These are phyloP conservation scores for Ylistrum balloti DNA, from an alignment of 1,140 invertebrate species.

Conservation along the genomic window DNA sequence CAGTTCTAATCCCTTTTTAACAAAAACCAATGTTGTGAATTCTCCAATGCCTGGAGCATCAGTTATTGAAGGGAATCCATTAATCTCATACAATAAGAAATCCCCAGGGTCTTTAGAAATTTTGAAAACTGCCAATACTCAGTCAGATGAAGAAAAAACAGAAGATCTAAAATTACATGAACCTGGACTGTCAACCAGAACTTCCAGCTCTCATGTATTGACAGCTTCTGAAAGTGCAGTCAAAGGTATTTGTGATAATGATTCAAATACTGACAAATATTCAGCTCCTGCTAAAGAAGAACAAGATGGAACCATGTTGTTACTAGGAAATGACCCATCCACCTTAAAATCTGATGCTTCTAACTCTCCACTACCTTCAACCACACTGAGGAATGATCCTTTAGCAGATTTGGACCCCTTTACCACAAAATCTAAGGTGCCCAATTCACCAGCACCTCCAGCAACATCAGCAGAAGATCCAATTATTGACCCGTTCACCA, in stretches of 20 bases:
- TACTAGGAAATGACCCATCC: constrained; percentile 41
- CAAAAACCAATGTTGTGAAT: background rate
- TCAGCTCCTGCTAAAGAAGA: background rate
- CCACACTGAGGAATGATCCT: background rate
- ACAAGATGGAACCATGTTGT: background rate
- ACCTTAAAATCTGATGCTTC: constrained; percentile 36
- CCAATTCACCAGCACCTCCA: background rate
- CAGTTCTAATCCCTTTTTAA: background rate
- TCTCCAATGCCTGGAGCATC: background rate
- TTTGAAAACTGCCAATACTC: background rate
- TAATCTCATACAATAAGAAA: background rate
- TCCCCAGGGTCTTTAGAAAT: background rate
- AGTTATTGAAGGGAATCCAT: background rate
- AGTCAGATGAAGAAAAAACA: background rate
- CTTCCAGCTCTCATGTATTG: background rate
- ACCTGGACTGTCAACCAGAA: background rate
- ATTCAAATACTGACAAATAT: background rate
- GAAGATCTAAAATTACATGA: background rate
- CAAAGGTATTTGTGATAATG: background rate
- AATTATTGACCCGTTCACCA: constrained; percentile 46
- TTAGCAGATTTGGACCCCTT: background rate
- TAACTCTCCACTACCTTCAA: constrained; percentile 43
- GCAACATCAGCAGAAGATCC: background rate
- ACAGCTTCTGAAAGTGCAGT: background rate
- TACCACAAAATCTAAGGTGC: background rate